These are phyloP conservation scores for Pollenia griseotomentosa DNA, from an alignment of 2,888 invertebrate genomes.

Conservation along the genomic window DNA sequence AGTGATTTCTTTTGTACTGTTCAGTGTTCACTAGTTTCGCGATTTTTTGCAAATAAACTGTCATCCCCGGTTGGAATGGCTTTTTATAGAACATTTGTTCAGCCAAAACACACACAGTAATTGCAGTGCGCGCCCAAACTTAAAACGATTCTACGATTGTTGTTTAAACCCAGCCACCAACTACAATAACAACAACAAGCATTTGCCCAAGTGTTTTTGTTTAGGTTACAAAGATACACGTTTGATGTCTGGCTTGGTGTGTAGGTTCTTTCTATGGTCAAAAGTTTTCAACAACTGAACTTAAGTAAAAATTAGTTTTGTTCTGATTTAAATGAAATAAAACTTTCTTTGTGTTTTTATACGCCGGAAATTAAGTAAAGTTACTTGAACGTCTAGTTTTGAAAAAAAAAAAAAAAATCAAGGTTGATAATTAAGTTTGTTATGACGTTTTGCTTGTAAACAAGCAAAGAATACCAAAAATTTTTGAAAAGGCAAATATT, in stretches of 20 bases:
- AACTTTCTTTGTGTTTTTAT: conserved; percentile 45
- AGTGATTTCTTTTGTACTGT: conserved; percentile 76
- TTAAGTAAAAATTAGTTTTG: conserved; percentile 4
- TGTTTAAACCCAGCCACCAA: conserved; percentile 59
- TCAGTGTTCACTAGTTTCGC: conserved; percentile 79
- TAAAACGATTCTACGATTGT: conserved; percentile 24
- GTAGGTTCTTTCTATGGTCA: conserved; percentile 69
- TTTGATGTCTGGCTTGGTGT: conserved; percentile 19
- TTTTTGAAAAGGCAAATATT: not conserved
- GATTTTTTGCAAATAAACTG: conserved; percentile 81
- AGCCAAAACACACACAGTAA: conserved; percentile 41
- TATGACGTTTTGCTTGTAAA: conserved; percentile 6
- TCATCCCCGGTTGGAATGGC: conserved; percentile 76
- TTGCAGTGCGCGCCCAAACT: conserved; percentile 62
- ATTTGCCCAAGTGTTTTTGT: conserved; percentile 55
- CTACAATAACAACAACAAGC: conserved; percentile 21
- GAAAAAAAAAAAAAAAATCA: not conserved
- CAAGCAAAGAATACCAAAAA: conserved; percentile 8
- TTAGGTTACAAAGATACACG: conserved; percentile 12
- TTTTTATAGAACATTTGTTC: conserved; percentile 79
- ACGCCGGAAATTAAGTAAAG: conserved; percentile 61
- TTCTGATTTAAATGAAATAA: conserved; percentile 39
- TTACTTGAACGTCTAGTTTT: conserved; percentile 28
- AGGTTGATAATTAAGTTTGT: conserved; percentile 20
- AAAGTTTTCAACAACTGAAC: conserved; percentile 39